These are phyloP conservation scores for Podabrus alpinus DNA, from an alignment of 2,888 invertebrate species.

Conservation along the genomic window DNA sequence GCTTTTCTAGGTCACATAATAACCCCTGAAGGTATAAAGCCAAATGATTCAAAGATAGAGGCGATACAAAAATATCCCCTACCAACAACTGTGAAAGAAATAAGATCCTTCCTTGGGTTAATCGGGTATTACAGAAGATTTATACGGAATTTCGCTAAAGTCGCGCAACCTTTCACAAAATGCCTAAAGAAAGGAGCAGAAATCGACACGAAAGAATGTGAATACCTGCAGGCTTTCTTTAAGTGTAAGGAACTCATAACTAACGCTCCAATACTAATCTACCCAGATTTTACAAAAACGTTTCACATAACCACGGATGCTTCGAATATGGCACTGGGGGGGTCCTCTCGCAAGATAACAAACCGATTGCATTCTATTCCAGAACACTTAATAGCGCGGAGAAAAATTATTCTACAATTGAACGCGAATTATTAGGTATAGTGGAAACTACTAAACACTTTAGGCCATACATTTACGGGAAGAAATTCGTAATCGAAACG, in stretches of 20 bases:
- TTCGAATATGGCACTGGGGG: constrained; percentile 15
- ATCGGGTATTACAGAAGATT: constrained; percentile 23
- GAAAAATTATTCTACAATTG: constrained; percentile 19
- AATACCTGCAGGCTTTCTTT: constrained; percentile 11
- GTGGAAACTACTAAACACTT: constrained; percentile 11
- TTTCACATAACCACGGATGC: constrained; percentile 29
- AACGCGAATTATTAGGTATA: constrained; percentile 19
- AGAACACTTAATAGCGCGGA: too few species aligned
- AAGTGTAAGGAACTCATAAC: constrained; percentile 25
- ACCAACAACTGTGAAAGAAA: constrained; percentile 26
- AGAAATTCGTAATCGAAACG: not conserved
- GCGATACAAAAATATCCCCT: constrained; percentile 14
- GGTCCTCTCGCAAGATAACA: constrained; percentile 5
- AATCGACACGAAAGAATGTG: constrained; percentile 7
- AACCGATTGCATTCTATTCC: constrained; percentile 10
- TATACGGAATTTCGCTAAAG: constrained; percentile 23
- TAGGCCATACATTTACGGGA: not conserved
- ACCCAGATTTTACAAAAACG: constrained; percentile 29
- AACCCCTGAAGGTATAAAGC: not conserved
- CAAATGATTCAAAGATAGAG: not conserved
- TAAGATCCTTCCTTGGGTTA: constrained; percentile 25
- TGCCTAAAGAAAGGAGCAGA: constrained; percentile 15
- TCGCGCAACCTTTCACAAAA: constrained; percentile 23
- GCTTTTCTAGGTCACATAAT: not conserved
- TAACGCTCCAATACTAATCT: constrained; percentile 21